Base-by-base conservation (phyloP, 2,888 invertebrate species). In the Phortica okadai region DNA sequence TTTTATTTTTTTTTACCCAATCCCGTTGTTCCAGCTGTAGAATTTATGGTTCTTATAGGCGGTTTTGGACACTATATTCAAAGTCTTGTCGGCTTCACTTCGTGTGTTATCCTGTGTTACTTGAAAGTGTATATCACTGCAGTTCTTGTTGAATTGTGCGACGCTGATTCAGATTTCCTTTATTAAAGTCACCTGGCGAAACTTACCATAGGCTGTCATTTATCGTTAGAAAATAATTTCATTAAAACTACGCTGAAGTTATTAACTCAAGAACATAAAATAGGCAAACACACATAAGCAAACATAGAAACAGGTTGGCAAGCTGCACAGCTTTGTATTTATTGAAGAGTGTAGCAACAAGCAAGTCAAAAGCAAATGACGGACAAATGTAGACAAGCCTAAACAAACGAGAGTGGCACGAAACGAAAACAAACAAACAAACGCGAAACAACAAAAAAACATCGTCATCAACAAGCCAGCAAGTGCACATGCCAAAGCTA, bases 171-270 rank as follows among this genome's bases (percentile, higher is more conserved):
- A 21, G 21, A 21, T 21, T 21, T 21, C 50, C 54, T 42, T 76
- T 75, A 14, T 58, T 58, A 41, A 33, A 33, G 33, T 33, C 33
- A 33, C 4, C 33, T 33, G 33, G 33, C 33, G 33, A 33, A 16
- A 44, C 42, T 25, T 7, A 41, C 11, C 14, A 66, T 41, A 11
- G 14, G 6, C 21, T 50, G 21, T 14, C 16, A 50, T 70, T 70
- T 50, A 70, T 70, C 7, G 69, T 25, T 79, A 76, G 75, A 80
- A 85, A 83, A 80, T 81, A 83, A 85, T 87, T 87, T 82, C 82
- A 85, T 82, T 83, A 80, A 80, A 82, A 81, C 80, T 82, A 79
- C 76, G 77, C 77, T 80, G 79, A 73, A 74, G 66, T 66, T 76
- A 76, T 73, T 78, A 76, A 76, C 78, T 67, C 73, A 79, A 76